Conservation (phyloP, 2,888 invertebrate genomes). For the Coecobrya sp. region DNA sequence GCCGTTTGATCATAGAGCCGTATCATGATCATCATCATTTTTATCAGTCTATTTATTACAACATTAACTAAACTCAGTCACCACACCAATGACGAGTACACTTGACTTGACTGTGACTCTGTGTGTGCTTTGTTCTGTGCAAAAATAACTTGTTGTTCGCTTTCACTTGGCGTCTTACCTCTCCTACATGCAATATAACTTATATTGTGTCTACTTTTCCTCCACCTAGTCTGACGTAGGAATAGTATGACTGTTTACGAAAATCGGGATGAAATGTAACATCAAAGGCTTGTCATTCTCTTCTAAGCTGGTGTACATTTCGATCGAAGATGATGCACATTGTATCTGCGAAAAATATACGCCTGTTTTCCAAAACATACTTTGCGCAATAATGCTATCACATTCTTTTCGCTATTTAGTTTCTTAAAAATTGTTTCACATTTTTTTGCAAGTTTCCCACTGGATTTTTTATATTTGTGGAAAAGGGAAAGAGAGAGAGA, state of each 20-base stretch:
- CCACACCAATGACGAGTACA: neutral
- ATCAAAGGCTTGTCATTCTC: constrained; percentile 39
- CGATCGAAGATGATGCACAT: too few relatives aligned
- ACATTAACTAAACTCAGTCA: neutral
- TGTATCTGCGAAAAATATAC: neutral
- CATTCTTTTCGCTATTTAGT: neutral
- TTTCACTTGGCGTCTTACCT: neutral
- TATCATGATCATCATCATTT: constrained; percentile 36
- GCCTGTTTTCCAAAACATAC: neutral
- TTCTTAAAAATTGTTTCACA: neutral
- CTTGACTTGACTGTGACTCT: neutral
- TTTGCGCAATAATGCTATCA: neutral
- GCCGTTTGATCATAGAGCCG: constrained; percentile 35
- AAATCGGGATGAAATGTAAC: neutral
- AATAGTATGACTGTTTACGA: neutral
- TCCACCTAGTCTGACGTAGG: neutral
- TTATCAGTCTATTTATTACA: constrained; percentile 24
- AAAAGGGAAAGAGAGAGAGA: too few relatives aligned
- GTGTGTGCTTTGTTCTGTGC: neutral
- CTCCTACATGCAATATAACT: neutral
- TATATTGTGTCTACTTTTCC: too few relatives aligned
- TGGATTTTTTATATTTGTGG: neutral
- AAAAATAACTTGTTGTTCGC: constrained; percentile 16
- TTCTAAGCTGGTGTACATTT: constrained; percentile 11
- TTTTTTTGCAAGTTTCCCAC: neutral